Conservation (phyloP, 2,888 invertebrate species). For the Labia minor region DNA sequence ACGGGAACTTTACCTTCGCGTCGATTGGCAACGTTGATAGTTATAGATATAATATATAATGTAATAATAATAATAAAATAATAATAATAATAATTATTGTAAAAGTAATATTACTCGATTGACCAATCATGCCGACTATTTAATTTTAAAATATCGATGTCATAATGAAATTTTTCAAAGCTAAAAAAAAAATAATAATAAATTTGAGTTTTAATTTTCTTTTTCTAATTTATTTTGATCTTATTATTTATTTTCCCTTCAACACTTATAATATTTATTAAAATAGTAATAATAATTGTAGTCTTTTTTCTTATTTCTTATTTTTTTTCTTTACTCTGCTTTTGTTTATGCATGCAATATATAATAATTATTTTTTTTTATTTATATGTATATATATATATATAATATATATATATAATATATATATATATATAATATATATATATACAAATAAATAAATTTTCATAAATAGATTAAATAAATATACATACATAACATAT, state of each 20-base stretch:
- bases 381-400: too few relatives aligned
- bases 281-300: background rate
- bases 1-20: too few relatives aligned
- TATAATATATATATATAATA: too few relatives aligned
- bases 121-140: too few relatives aligned
- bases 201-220: background rate
- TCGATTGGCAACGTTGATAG: background rate
- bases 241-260: background rate
- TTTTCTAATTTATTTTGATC: background rate
- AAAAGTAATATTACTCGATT: too few relatives aligned
- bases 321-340: background rate
- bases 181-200: too few relatives aligned
- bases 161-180: background rate
- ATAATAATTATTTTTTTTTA: too few relatives aligned
- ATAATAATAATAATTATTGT: too few relatives aligned
- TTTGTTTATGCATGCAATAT: too few relatives aligned
- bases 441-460: conserved; percentile 14
- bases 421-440: conserved; percentile 21
- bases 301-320: background rate
- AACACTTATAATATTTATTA: background rate
- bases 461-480: too few relatives aligned
- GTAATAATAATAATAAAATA: background rate
- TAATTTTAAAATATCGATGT: too few relatives aligned
- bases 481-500: too few relatives aligned
- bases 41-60: background rate